Base-by-base conservation (phyloP, 2,888 invertebrate species). In the Dynastes maya region DNA sequence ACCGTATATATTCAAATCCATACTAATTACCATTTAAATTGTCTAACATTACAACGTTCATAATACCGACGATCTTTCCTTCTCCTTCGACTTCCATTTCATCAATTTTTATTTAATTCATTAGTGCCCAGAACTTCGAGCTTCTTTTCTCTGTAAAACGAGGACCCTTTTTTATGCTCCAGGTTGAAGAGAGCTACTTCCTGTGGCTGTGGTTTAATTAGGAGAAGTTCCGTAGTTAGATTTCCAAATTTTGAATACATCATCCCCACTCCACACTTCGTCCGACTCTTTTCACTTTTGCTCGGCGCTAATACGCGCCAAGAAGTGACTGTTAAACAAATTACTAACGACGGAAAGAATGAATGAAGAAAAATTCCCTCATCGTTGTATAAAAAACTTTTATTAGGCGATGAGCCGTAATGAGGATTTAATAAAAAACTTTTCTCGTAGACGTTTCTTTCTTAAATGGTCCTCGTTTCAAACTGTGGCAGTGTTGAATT, bases 91-190 rank as follows among this genome's bases (percentile, higher is more conserved):
- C 71, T 55, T 32, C 71, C 71, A 55, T 71, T 71, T 53, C 71
- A 71, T 71, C 71, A 71, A 71, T 71, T 71, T 71, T 71, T 71
- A 71, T 71, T 71, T 71, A 71, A 71, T 71, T 71, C 71, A 71
- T 71, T 71, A 71, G 71, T 55, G 71, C 53, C 22, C 45, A 49
- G 11, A 67, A 22, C 16, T 67, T 67, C 49, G 37, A 32, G 53
- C 29, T 29, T 71, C 71, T 53, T 55, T 32, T 37, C 71, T 55
- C 37, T 37, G 29, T 71, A 55, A 53, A 13, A 8, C 51, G 29
- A 2, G 32, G 71, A 71, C 71, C 55, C 71, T 53, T 71, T 32
- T 55, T 53, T 71, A 32, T 13, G 53, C 55, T 55, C 8, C 55
- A 71, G 53, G 71, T 71, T 71, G 55, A 71, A 71, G 70, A 32